Percentiles rank a stretch among this genome's conserved stretches.
phyloP scores from a whole-genome alignment of 35 echinoderm and acorn worm species.

The Acanthaster planci region DNA sequence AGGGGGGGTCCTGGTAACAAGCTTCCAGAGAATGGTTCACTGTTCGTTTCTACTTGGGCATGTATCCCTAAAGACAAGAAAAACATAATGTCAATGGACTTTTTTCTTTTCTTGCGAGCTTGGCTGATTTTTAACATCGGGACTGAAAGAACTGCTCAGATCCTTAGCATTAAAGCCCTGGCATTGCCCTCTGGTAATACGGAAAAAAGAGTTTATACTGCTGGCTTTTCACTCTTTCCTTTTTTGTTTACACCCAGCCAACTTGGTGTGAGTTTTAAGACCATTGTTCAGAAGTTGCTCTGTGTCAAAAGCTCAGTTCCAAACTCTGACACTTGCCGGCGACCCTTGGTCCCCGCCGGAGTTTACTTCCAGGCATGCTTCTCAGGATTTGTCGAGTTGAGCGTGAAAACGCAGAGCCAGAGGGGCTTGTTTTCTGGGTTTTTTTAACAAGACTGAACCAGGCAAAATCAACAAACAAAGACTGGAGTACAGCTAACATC shows the following conservation, averaged over 20 bases:
- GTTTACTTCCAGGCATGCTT: conserved; percentile 1
- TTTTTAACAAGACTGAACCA: neutral
- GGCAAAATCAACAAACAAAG: conserved; percentile 5
- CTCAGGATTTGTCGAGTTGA: neutral
- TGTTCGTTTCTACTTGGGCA: neutral
- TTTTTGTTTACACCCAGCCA: neutral
- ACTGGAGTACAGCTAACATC: neutral
- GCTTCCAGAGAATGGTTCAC: neutral
- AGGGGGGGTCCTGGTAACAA: neutral
- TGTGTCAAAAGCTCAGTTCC: neutral
- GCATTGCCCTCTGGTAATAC: neutral
- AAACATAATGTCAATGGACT: conserved; percentile 1
- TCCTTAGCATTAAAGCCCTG: neutral
- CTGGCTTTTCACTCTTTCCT: conserved; percentile 6
- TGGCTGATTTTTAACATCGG: neutral
- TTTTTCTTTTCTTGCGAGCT: neutral
- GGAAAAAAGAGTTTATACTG: neutral
- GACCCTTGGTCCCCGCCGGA: no score
- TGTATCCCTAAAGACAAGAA: conserved; percentile 19
- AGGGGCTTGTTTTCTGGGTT: neutral
- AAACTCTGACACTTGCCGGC: no score
- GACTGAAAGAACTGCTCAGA: neutral
- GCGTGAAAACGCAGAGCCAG: neutral
- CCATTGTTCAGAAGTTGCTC: neutral
- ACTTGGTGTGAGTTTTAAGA: conserved; percentile 5